These are phyloP conservation scores for Aculops lycopersici DNA, from an alignment of 1,140 invertebrate genomes.

Conservation along the genomic window DNA sequence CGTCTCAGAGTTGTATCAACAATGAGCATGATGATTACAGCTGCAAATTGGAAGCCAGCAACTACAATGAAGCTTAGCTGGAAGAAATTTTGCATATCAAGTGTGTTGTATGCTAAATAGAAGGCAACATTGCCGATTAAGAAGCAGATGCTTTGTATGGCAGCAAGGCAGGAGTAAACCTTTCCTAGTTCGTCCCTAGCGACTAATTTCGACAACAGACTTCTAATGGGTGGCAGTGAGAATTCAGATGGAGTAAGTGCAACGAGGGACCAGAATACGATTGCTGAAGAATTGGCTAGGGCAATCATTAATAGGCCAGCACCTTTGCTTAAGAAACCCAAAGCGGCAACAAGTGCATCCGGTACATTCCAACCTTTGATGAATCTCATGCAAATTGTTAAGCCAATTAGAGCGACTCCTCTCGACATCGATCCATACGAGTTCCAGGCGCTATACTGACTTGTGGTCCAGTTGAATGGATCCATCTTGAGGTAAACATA, in stretches of 20 bases:
- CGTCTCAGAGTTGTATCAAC: background rate
- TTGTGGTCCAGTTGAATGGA: constrained; percentile 16
- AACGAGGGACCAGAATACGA: constrained; percentile 1
- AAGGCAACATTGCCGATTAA: background rate
- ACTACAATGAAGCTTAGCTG: constrained; percentile 2
- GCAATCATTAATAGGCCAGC: constrained; percentile 15
- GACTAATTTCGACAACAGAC: constrained; percentile 18
- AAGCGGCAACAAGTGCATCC: constrained; percentile 14
- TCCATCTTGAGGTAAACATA: constrained; percentile 15
- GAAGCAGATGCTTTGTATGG: constrained; percentile 15
- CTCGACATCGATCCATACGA: constrained; percentile 16
- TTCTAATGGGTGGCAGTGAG: constrained; percentile 17
- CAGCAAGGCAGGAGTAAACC: constrained; percentile 18
- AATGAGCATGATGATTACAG: constrained; percentile 3
- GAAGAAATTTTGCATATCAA: constrained; percentile 1
- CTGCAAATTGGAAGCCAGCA: constrained; percentile 2
- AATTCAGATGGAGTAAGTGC: constrained; percentile 17
- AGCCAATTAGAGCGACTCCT: constrained; percentile 14
- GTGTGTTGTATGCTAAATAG: background rate
- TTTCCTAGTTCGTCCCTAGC: constrained; percentile 18
- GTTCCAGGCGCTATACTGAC: constrained; percentile 17
- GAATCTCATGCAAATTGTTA: constrained; percentile 13
- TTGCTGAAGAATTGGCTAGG: constrained; percentile 12
- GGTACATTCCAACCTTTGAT: constrained; percentile 1
- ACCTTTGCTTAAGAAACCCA: constrained; percentile 16